A percentile compares a stretch with the other conserved stretches of the same genome.
phyloP scores from a whole-genome alignment of 2,797 vertebrate species.

The Enteromius argenteus region DNA sequence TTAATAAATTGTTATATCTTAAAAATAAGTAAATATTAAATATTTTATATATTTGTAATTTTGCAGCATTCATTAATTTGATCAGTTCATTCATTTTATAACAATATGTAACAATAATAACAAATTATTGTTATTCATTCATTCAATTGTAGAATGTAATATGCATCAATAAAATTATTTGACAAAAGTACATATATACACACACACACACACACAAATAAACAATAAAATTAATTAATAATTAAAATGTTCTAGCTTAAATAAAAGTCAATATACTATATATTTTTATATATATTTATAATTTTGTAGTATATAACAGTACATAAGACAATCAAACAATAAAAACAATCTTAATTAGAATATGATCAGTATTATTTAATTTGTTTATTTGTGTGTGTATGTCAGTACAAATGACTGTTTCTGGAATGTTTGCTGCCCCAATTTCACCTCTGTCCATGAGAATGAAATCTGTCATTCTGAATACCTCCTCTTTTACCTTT shows the following conservation, averaged over 20 bases:
- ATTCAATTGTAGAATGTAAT: neutral
- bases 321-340: neutral
- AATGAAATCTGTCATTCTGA: neutral
- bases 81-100: no score
- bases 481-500: neutral
- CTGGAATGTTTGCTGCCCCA: neutral
- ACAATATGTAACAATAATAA: no score
- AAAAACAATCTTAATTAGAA: neutral
- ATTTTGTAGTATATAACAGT: neutral
- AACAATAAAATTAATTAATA: neutral
- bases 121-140: neutral
- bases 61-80: neutral
- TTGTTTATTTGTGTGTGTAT: neutral
- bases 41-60: neutral
- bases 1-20: neutral
- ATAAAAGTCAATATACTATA: neutral
- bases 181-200: neutral
- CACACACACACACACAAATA: neutral
- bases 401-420: neutral
- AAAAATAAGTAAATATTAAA: neutral
- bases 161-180: neutral
- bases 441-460: neutral
- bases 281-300: neutral
- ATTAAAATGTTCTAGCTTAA: neutral
- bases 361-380: neutral